Evolutionary conservation across 2,888 invertebrate species (phyloP).

Genomic region (Tyria jacobaeae): DNA sequence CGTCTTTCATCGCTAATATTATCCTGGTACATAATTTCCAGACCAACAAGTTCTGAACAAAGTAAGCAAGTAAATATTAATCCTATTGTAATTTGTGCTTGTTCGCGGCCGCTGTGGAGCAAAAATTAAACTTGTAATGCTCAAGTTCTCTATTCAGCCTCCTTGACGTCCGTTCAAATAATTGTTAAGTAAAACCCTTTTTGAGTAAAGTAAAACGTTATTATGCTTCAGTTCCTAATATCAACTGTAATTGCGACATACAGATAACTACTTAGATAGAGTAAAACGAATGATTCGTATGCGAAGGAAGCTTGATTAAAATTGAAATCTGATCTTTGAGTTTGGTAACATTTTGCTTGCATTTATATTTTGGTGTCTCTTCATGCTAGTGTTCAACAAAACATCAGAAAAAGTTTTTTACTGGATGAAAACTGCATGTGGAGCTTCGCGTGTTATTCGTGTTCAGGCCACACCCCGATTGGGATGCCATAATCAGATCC

Average conservation of each 20-base stretch:
- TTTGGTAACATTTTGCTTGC: neutral
- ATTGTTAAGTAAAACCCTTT: constrained; percentile 55
- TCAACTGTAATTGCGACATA: neutral
- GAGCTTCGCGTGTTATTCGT: too few species aligned
- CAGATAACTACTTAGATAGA: neutral
- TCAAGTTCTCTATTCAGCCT: constrained; percentile 66
- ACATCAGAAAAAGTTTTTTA: too few species aligned
- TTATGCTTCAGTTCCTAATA: neutral
- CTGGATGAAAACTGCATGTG: too few species aligned
- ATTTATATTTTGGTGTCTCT: too few species aligned
- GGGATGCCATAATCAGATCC: too few species aligned
- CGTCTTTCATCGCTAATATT: constrained; percentile 10
- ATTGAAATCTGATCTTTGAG: neutral
- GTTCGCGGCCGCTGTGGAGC: constrained; percentile 33
- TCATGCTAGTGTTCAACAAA: too few species aligned
- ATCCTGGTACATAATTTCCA: constrained; percentile 24
- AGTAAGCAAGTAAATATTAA: constrained; percentile 45
- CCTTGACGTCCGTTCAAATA: constrained; percentile 60
- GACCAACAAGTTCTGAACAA: constrained; percentile 33
- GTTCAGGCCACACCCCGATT: too few species aligned
- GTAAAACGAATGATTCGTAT: neutral
- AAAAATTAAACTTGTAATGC: constrained; percentile 60
- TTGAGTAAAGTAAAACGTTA: neutral
- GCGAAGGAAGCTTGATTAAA: neutral
- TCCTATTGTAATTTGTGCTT: constrained; percentile 43